These are phyloP conservation scores for Desoria tigrina DNA, from an alignment of 2,888 invertebrate genomes.

Conservation along the genomic window DNA sequence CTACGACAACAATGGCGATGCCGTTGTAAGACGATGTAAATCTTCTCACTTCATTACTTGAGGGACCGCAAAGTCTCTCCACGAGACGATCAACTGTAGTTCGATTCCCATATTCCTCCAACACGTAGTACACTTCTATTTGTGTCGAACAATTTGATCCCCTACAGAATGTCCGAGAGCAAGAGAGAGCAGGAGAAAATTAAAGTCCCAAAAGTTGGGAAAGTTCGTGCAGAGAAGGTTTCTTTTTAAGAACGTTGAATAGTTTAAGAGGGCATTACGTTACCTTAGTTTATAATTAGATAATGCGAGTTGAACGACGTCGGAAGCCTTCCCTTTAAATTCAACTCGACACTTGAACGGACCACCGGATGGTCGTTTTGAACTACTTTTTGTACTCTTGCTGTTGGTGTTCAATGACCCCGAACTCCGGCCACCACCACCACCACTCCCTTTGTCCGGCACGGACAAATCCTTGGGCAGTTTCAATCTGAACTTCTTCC, in stretches of 20 bases:
- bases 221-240: constrained; percentile 3
- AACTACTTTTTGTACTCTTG: neutral
- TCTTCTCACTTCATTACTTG: neutral
- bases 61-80: constrained; percentile 13
- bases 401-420: neutral
- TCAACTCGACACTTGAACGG: constrained; percentile 7
- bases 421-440: neutral
- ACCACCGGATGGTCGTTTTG: constrained; percentile 7
- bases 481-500: constrained; percentile 15
- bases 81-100: constrained; percentile 8
- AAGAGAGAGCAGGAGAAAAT: neutral
- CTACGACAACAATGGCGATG: constrained; percentile 10
- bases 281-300: constrained; percentile 18
- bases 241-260: neutral
- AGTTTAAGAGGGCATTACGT: neutral
- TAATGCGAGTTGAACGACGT: constrained; percentile 16
- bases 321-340: constrained; percentile 8
- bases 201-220: neutral
- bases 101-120: constrained; percentile 9
- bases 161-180: constrained; percentile 12
- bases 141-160: constrained; percentile 22
- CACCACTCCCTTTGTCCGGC: too few species aligned
- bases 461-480: constrained; percentile 12
- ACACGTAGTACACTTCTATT: constrained; percentile 18
- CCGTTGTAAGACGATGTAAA: constrained; percentile 13